Percentiles rank a stretch among this genome's conserved stretches.
Evolutionary conservation across 2,113 vertebrate species (phyloP).

Genomic region (Forbesichthys papilliferus): DNA sequence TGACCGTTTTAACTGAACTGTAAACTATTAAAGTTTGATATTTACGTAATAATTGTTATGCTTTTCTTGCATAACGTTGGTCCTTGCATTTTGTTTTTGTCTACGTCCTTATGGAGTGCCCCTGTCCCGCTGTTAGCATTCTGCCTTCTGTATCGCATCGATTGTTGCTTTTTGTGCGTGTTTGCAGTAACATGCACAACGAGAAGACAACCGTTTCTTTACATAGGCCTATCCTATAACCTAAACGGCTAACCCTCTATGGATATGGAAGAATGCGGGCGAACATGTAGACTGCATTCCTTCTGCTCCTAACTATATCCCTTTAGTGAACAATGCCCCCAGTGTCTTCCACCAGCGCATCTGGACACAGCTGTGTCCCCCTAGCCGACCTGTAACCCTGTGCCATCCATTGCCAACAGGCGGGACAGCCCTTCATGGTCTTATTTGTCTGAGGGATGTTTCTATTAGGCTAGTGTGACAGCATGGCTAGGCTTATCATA

Average conservation of each 20-base stretch:
- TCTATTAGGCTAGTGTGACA: not conserved
- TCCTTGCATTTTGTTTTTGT: slow-evolving; percentile 52
- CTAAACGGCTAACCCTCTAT: slow-evolving; percentile 40
- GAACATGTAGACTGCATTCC: slow-evolving; percentile 19
- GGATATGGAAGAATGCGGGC: slow-evolving; percentile 40
- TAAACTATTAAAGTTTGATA: not conserved
- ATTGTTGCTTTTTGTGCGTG: slow-evolving; percentile 21
- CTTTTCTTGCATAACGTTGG: slow-evolving; percentile 25
- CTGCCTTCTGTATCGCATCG: slow-evolving; percentile 8
- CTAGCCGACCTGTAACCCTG: slow-evolving; percentile 18
- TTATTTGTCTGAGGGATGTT: slow-evolving; percentile 1
- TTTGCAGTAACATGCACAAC: slow-evolving; percentile 7
- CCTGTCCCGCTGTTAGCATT: slow-evolving; percentile 30
- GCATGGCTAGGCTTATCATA: too few relatives aligned
- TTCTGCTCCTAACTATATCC: slow-evolving; percentile 29
- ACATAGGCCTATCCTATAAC: slow-evolving; percentile 18
- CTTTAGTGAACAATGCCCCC: slow-evolving; percentile 65
- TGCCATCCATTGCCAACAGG: slow-evolving; percentile 10
- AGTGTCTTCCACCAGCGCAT: slow-evolving; percentile 60
- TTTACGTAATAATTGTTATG: slow-evolving; percentile 13
- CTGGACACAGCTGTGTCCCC: slow-evolving; percentile 71
- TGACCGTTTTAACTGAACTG: not conserved
- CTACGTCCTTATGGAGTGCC: slow-evolving; percentile 57
- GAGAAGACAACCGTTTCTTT: slow-evolving; percentile 22
- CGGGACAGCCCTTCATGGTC: slow-evolving; percentile 4